Base-by-base conservation (phyloP, 2,797 vertebrate species). In the Enteromius fasciolatus region DNA sequence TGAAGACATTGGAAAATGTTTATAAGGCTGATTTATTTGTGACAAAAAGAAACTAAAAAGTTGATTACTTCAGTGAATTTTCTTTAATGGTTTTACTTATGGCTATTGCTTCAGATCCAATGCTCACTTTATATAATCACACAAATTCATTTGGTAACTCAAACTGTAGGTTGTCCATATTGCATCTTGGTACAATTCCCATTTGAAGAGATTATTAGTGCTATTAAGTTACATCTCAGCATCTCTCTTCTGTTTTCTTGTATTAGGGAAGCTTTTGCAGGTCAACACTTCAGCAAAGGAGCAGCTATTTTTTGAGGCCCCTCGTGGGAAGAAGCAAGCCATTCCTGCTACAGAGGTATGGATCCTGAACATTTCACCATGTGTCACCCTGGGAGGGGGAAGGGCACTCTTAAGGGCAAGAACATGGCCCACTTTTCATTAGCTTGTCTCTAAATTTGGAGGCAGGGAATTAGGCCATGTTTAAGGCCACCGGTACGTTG, bases 261-360 rank as follows among this genome's bases (percentile, higher is more conserved):
- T 92, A 89, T 85, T 90, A 99, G 98, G 98, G 69, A 99, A 99
- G 90, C 96, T 99, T 85, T 94, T 99, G 86, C 98, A 99, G 91
- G 95, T 99, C 88, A 99, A 99, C 93, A 99, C 97, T 75, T 95
- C 96, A 93, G 96, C 97, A 92, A 99, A 99, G 93, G 98, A 99
- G 87, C 97, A 99, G 86, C 92, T 99, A 88, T 99, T 99, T 91
- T 99, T 99, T 78, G 98, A 99, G 94, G 98, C 98, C 87, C 98
- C 98, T 82, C 96, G 98, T 72, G 98, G 98, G 70, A 99, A 98
- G 90, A 96, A 93, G 87, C 98, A 99, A 89, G 95, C 88, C 73
- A 98, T 99, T 91, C 96, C 96, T 0, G 92, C 90, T 66, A 89
- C 94, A 81, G 97, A 99, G 97, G 98, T 99, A 93, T 93, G 15